Evolutionary conservation across 2,113 vertebrate species (phyloP).

Genomic region (Psettodes erumei): DNA sequence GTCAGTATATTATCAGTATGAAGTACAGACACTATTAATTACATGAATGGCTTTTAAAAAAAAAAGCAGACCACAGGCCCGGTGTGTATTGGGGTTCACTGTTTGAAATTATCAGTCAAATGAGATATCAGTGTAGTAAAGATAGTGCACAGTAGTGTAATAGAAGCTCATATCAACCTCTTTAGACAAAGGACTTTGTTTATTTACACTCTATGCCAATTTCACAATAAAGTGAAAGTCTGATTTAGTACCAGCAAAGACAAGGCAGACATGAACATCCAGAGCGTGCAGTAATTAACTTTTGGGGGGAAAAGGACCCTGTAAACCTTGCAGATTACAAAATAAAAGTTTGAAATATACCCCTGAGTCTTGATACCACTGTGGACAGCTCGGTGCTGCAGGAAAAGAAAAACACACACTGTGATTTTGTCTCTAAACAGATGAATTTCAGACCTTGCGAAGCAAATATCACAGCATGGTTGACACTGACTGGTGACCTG

Average conservation of each 20-base stretch:
- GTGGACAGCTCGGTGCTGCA: slow-evolving; percentile 61
- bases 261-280: background rate
- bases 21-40: background rate
- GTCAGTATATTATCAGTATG: background rate
- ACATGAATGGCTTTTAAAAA: background rate
- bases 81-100: slow-evolving; percentile 16
- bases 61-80: slow-evolving; percentile 9
- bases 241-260: background rate
- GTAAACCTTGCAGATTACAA: background rate
- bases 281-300: background rate
- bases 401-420: background rate
- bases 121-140: slow-evolving; percentile 43
- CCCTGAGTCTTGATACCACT: slow-evolving; percentile 68
- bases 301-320: background rate
- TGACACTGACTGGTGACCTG: background rate
- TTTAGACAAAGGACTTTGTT: background rate
- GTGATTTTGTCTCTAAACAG: background rate
- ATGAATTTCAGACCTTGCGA: background rate
- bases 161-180: slow-evolving; percentile 21
- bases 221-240: background rate
- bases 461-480: background rate
- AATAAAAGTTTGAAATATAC: slow-evolving; percentile 42
- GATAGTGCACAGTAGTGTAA: slow-evolving; percentile 42
- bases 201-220: background rate
- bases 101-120: slow-evolving; percentile 14